Percentiles rank a stretch among this genome's conserved stretches.
Evolutionary conservation across 2,888 invertebrate species (phyloP).

Genomic region (Papilio protenor): DNA sequence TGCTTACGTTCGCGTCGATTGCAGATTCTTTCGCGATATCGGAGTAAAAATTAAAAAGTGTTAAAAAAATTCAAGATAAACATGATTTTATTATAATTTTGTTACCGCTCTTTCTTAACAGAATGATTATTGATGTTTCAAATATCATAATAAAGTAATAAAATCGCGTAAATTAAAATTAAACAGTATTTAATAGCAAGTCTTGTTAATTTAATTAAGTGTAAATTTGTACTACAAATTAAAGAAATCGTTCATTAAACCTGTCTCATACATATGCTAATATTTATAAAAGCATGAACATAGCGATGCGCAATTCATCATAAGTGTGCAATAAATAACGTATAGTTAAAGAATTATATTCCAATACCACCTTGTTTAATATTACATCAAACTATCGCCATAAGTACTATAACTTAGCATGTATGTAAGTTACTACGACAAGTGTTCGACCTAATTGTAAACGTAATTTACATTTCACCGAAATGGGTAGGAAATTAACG

Average conservation of each 20-base stretch:
- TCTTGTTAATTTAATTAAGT: not conserved
- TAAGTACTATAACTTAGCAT: not conserved
- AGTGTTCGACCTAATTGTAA: not conserved
- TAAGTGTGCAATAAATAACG: conserved; percentile 25
- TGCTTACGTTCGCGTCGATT: conserved; percentile 57
- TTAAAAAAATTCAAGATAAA: not conserved
- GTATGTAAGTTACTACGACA: not conserved
- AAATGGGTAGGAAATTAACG: not conserved
- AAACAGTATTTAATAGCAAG: not conserved
- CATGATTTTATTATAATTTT: not conserved
- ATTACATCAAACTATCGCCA: not conserved
- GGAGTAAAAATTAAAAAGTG: not conserved
- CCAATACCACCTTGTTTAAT: not conserved
- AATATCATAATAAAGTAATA: not conserved
- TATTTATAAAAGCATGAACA: conserved; percentile 26
- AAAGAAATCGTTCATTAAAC: not conserved
- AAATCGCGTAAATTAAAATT: not conserved
- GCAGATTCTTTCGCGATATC: conserved; percentile 21
- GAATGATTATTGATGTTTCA: not conserved
- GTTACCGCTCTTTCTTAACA: not conserved
- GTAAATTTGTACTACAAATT: conserved; percentile 10
- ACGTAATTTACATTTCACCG: not conserved
- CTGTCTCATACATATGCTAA: conserved; percentile 1
- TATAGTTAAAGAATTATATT: not conserved
- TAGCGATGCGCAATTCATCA: conserved; percentile 10